A percentile compares a stretch with the other conserved stretches of the same genome.
Evolutionary conservation across 2,113 vertebrate species (phyloP).

Genomic region (Salminus brasiliensis): DNA sequence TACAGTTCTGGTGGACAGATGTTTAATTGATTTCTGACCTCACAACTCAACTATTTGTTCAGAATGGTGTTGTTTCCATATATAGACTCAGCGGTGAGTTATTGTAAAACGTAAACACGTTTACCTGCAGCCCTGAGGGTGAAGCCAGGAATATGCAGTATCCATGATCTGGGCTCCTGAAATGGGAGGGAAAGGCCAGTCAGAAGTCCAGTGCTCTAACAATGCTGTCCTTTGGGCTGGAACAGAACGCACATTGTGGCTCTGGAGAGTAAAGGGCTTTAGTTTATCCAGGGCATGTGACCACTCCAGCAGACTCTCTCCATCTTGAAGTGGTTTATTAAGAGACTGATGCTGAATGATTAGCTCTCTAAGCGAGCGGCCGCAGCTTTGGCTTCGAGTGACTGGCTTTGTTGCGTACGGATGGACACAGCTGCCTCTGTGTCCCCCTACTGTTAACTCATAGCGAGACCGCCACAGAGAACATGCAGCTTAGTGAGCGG

Average conservation of each 20-base stretch:
- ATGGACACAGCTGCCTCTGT: conserved; percentile 36
- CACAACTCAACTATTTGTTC: no score
- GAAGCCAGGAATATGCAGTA: no score
- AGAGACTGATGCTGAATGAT: conserved; percentile 34
- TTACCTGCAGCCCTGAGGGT: no score
- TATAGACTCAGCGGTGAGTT: no score
- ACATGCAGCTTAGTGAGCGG: no score
- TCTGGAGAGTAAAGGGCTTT: conserved; percentile 27
- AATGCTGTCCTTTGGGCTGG: conserved; percentile 27
- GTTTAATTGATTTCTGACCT: no score
- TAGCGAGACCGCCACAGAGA: no score
- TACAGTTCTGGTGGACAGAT: no score
- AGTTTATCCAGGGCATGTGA: conserved; percentile 49
- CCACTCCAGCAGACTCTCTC: conserved; percentile 30
- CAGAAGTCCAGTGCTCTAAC: conserved; percentile 9
- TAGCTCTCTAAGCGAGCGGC: conserved; percentile 28
- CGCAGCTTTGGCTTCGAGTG: conserved; percentile 33
- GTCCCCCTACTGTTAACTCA: conserved; percentile 15
- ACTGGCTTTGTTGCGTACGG: conserved; percentile 25
- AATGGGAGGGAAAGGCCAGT: background rate
- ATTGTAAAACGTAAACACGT: no score
- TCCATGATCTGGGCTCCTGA: background rate
- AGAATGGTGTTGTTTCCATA: no score
- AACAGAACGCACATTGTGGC: conserved; percentile 45
- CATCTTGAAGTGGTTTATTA: conserved; percentile 48